A percentile compares a stretch with the other conserved stretches of the same genome.
Conservation (phyloP, 1,140 invertebrate genomes). For the Idris sp. region DNA sequence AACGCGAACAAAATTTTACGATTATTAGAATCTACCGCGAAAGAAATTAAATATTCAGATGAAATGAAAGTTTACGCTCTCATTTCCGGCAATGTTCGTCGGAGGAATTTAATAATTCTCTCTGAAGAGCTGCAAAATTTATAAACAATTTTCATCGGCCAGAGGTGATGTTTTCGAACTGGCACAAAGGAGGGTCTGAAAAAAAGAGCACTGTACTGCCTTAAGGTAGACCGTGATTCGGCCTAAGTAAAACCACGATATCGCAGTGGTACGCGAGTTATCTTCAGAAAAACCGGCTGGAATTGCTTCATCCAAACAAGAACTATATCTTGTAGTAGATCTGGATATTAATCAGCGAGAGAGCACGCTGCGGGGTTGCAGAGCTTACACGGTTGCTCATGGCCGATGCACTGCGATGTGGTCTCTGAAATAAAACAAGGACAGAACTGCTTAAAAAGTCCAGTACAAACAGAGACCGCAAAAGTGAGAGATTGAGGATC, state of each 20-base stretch:
- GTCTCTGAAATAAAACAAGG: too few relatives aligned
- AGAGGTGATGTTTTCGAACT: conserved; percentile 28
- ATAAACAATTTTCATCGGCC: too few relatives aligned
- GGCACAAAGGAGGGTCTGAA: conserved; percentile 22
- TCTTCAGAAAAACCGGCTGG: conserved; percentile 71
- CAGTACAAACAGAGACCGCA: conserved; percentile 14
- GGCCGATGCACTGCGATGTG: conserved; percentile 47
- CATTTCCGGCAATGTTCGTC: too few relatives aligned
- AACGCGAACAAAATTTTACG: too few relatives aligned
- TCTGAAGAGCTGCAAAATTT: too few relatives aligned
- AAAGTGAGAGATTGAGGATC: conserved; percentile 55
- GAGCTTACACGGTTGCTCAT: conserved; percentile 53
- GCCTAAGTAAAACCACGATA: conserved; percentile 58
- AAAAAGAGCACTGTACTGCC: conserved; percentile 35
- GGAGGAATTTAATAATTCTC: too few relatives aligned
- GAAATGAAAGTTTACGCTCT: too few relatives aligned
- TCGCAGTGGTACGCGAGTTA: conserved; percentile 65
- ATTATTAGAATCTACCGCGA: too few relatives aligned
- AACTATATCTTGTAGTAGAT: conserved; percentile 69
- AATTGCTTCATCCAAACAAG: conserved; percentile 75
- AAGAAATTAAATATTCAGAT: too few relatives aligned
- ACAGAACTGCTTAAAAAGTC: too few relatives aligned
- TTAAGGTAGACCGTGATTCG: conserved; percentile 50
- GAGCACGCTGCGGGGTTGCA: conserved; percentile 57
- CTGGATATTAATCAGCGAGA: conserved; percentile 72